phyloP scores from a whole-genome alignment of 1,140 invertebrate species.

The Conus betulinus region DNA sequence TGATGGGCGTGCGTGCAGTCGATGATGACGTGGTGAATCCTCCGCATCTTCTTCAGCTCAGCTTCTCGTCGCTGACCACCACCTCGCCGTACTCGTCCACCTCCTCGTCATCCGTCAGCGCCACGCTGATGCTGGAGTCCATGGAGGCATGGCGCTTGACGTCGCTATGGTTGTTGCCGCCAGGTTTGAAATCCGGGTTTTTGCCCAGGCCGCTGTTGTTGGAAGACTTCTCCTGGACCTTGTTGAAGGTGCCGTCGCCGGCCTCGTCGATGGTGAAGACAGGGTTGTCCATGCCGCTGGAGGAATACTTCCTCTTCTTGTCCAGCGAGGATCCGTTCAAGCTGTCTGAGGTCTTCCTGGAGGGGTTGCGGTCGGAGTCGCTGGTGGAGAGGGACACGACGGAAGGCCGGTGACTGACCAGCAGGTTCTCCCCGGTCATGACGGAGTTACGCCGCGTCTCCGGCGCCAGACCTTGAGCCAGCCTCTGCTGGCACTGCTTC shows the following conservation, averaged over 20 bases:
- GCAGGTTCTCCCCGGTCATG: constrained; percentile 38
- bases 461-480: constrained; percentile 37
- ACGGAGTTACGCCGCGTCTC: constrained; percentile 41
- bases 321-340: constrained; percentile 15
- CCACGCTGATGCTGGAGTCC: constrained; percentile 42
- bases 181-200: background rate
- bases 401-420: constrained; percentile 25
- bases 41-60: constrained; percentile 58
- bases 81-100: constrained; percentile 66
- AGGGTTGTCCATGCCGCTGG: constrained; percentile 51
- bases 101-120: constrained; percentile 58
- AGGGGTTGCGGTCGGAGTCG: background rate
- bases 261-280: constrained; percentile 49
- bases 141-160: constrained; percentile 28
- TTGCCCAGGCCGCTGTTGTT: background rate
- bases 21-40: constrained; percentile 72
- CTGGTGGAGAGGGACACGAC: background rate
- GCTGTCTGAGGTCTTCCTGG: background rate
- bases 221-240: background rate
- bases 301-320: constrained; percentile 38
- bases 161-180: background rate
- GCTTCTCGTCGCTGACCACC: constrained; percentile 63
- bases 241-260: constrained; percentile 8
- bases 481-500: constrained; percentile 40
- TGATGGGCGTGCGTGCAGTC: constrained; percentile 73